A percentile compares a stretch with the other conserved stretches of the same genome.
phyloP scores from a whole-genome alignment of 2,797 vertebrate genomes.

The Diplodus sargus region DNA sequence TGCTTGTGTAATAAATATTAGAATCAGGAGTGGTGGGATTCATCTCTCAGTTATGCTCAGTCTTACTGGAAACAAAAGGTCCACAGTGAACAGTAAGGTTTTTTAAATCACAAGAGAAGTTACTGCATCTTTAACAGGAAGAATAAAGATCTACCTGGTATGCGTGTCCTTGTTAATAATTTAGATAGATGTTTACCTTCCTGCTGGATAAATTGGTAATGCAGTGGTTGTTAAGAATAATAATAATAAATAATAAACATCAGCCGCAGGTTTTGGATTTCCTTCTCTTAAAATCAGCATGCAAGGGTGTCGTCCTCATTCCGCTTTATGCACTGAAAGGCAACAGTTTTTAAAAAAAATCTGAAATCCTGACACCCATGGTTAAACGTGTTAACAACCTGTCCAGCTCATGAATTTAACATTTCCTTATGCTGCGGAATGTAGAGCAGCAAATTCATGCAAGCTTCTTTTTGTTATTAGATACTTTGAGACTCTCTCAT shows the following conservation, averaged over 20 bases:
- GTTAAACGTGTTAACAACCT: background rate
- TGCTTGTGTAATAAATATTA: too few relatives aligned
- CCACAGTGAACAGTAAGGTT: too few relatives aligned
- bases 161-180: slow-evolving; percentile 11
- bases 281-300: background rate
- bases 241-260: too few relatives aligned
- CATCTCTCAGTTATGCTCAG: too few relatives aligned
- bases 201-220: background rate
- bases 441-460: background rate
- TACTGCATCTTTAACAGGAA: background rate
- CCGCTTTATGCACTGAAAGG: background rate
- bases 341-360: background rate
- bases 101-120: background rate
- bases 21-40: too few relatives aligned
- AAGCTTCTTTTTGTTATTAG: background rate
- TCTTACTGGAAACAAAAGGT: too few relatives aligned
- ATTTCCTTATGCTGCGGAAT: background rate
- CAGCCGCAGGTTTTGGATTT: background rate
- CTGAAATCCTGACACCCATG: slow-evolving; percentile 6
- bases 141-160: background rate
- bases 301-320: background rate
- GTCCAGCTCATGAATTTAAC: slow-evolving; percentile 18
- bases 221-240: background rate
- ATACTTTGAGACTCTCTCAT: background rate
- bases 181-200: background rate